Evolutionary conservation across 2,888 invertebrate species (phyloP), one percentile per base, ranked within the genome.

Genomic region (Perizoma flavofasciatum): DNA sequence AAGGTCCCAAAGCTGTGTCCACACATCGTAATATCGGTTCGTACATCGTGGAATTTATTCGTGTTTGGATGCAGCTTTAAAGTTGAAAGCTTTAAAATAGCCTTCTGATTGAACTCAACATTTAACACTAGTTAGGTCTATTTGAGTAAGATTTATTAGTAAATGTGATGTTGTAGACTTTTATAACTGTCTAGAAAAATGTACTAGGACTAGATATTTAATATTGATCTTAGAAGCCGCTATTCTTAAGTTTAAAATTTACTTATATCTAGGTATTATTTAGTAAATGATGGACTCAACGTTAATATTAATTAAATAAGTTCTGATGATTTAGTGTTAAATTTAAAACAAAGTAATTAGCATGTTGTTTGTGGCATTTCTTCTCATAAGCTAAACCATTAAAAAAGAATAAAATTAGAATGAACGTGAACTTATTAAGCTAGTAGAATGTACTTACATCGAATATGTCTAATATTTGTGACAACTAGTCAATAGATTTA

Each of bases 91-190:
- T 67, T 66, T 67, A 66, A 60, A 44, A 49, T 67, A 70, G 65
- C 63, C 65, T 74, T 72, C 55, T 50, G 51, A 66, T 54, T 59
- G 54, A 47, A 63, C 55, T 66, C 52, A 65, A 58, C 61, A 68
- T 64, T 55, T 61, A 64, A 61, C 49, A 55, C 49, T 58, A 56
- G 59, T 43, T 65, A 65, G 65, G 59, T 59, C 71, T 61, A 76
- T 76, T 79, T 59, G 80, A 77, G 77, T 81, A 77, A 63, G 70
- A 65, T 74, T 78, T 79, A 79, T 83, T 83, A 84, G 79, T 75
- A 63, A 74, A 72, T 75, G 82, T 84, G 84, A 83, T 78, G 22
- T 22, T 22, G 74, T 86, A 86, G 85, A 63, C 68, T 85, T 86
- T 85, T 85, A 77, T 85, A 85, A 80, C 73, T 70, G 71, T 71